Evolutionary conservation across 2,888 invertebrate genomes (phyloP).

Genomic region (Venustoraphidia nigricollis): DNA sequence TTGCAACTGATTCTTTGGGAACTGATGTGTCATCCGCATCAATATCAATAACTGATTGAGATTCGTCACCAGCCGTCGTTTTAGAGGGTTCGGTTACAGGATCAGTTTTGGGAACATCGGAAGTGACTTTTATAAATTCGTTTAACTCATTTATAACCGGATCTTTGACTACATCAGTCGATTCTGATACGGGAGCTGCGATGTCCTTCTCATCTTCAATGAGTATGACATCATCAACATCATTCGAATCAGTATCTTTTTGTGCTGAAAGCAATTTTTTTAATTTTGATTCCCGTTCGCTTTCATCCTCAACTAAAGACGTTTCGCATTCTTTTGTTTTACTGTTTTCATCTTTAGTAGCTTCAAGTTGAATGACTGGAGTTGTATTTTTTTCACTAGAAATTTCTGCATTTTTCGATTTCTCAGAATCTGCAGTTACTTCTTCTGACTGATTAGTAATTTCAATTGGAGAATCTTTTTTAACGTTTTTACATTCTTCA

Average conservation of each 20-base stretch:
- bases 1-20: too few species aligned
- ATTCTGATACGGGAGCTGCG: neutral
- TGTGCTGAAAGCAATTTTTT: too few species aligned
- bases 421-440: neutral
- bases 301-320: neutral
- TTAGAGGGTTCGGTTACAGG: too few species aligned
- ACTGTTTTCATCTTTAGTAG: constrained; percentile 8
- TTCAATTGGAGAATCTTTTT: neutral
- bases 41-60: too few species aligned
- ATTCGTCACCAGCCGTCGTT: too few species aligned
- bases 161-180: neutral
- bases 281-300: too few species aligned
- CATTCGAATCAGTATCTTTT: neutral
- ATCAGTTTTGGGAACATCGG: too few species aligned
- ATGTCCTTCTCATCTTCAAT: neutral
- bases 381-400: constrained; percentile 15
- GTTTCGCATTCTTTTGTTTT: constrained; percentile 7
- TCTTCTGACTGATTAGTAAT: neutral
- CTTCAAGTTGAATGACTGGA: constrained; percentile 14
- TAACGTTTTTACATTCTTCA: constrained; percentile 1
- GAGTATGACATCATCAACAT: neutral
- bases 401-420: constrained; percentile 4
- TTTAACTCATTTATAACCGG: too few species aligned
- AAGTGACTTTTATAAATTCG: too few species aligned
- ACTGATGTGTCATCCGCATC: too few species aligned